Percentiles rank a stretch among this genome's conserved stretches.
These are phyloP conservation scores for Leptodactylus fallax DNA, from an alignment of 2,797 vertebrate genomes.

Conservation along the genomic window DNA sequence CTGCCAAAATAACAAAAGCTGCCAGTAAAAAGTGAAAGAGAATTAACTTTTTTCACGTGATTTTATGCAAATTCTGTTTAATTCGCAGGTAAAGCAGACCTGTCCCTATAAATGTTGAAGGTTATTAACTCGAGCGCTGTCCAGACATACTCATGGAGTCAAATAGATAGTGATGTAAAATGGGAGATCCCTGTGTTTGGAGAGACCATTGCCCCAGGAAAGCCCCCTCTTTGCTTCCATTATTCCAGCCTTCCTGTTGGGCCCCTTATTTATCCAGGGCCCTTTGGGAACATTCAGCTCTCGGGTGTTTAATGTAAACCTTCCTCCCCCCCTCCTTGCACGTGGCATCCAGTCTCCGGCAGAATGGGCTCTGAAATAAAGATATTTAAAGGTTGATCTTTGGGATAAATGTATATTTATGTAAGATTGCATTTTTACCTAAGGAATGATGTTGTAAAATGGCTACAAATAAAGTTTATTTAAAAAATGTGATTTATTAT, in stretches of 20 bases:
- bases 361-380: constrained; percentile 63
- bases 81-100: background rate
- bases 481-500: constrained; percentile 40
- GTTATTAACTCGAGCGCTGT: background rate
- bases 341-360: constrained; percentile 59
- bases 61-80: background rate
- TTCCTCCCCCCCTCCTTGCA: constrained; percentile 41
- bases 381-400: constrained; percentile 88
- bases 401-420: constrained; percentile 97
- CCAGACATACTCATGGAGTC: background rate
- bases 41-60: background rate
- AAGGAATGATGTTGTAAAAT: constrained; percentile 99
- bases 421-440: constrained; percentile 99
- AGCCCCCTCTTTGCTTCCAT: constrained; percentile 66
- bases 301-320: constrained; percentile 32
- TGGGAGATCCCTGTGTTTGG: no score
- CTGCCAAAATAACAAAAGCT: constrained; percentile 17
- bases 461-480: constrained; percentile 89
- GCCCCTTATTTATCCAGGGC: constrained; percentile 18
- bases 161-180: no score
- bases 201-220: constrained; percentile 20
- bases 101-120: background rate
- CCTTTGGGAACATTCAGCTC: constrained; percentile 40
- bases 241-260: constrained; percentile 26
- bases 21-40: background rate